phyloP scores from a whole-genome alignment of 2,888 invertebrate species.

The Leucophenga maculata region DNA sequence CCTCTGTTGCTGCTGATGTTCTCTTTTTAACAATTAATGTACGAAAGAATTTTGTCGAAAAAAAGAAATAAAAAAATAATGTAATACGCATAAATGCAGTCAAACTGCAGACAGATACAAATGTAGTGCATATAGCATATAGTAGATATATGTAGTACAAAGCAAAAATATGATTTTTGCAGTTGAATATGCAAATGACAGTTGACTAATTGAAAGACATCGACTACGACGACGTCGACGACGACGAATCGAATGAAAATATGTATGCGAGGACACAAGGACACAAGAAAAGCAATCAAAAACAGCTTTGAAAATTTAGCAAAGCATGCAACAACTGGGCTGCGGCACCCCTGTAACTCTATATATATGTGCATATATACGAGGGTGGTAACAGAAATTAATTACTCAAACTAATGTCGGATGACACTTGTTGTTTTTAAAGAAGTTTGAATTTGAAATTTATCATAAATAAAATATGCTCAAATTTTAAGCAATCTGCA shows the following conservation, averaged over 20 bases:
- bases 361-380: no score
- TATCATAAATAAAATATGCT: no score
- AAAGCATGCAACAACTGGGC: neutral
- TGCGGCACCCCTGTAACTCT: neutral
- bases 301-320: neutral
- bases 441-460: no score
- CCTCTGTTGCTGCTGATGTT: no score
- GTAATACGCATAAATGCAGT: neutral
- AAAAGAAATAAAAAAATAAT: neutral
- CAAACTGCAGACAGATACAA: neutral
- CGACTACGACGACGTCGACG: no score
- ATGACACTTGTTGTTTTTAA: no score
- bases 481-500: no score
- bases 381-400: no score
- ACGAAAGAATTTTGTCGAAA: neutral
- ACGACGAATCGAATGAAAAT: neutral
- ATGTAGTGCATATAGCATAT: neutral
- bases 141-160: no score
- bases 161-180: neutral
- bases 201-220: conserved; percentile 18
- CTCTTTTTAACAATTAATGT: no score
- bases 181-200: conserved; percentile 21
- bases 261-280: neutral
- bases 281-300: conserved; percentile 4
- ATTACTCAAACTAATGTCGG: no score